phyloP scores from a whole-genome alignment of 1,140 invertebrate species.

The Ectropis grisescens region DNA sequence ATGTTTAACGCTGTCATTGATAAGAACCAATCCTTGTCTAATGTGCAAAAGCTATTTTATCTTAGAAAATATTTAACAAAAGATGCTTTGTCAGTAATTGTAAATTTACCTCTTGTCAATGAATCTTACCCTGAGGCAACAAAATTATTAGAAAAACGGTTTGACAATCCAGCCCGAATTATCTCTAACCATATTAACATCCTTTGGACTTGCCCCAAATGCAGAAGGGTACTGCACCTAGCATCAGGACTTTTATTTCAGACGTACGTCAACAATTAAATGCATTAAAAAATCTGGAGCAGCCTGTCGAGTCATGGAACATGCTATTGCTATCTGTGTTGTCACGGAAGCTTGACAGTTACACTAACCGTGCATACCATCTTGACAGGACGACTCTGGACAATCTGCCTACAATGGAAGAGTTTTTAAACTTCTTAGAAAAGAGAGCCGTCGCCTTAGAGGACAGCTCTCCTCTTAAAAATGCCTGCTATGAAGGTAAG shows the following conservation, averaged over 20 bases:
- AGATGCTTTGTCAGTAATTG: conserved; percentile 4
- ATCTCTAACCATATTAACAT: conserved; percentile 4
- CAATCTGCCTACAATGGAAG: too few relatives aligned
- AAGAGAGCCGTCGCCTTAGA: too few relatives aligned
- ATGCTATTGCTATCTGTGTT: conserved; percentile 12
- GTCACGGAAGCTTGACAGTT: conserved; percentile 9
- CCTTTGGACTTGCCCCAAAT: conserved; percentile 5
- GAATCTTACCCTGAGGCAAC: conserved; percentile 4
- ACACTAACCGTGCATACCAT: conserved; percentile 12
- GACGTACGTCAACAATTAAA: conserved; percentile 1
- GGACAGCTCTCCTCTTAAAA: too few relatives aligned
- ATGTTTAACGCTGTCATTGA: conserved; percentile 6
- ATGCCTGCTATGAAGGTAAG: too few relatives aligned
- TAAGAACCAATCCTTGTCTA: conserved; percentile 1
- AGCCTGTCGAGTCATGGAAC: conserved; percentile 15
- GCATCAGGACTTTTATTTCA: conserved; percentile 1
- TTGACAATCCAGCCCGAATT: conserved; percentile 4
- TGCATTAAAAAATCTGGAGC: conserved; percentile 13
- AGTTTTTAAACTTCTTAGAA: too few relatives aligned
- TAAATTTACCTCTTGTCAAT: conserved; percentile 4
- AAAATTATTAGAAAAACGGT: conserved; percentile 4
- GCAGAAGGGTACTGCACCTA: conserved; percentile 1
- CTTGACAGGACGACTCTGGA: conserved; percentile 5
- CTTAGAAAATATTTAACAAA: conserved; percentile 1
- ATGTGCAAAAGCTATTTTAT: conserved; percentile 8